A percentile compares a stretch with the other conserved stretches of the same genome.
phyloP scores from a whole-genome alignment of 2,797 vertebrate genomes.

The Lepus oiostolus region DNA sequence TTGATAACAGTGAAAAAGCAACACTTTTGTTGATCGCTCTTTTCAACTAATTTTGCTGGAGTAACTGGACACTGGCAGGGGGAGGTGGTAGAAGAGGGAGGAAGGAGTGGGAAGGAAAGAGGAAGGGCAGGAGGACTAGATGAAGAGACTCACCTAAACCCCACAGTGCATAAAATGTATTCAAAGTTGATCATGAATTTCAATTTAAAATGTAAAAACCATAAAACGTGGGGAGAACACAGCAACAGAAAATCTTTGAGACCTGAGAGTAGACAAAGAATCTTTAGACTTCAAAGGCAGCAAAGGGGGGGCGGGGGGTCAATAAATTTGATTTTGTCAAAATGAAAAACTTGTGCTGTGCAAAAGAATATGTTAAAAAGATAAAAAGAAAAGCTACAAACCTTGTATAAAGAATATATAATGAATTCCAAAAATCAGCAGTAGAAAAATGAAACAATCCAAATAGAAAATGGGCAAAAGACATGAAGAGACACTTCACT shows the following conservation, averaged over 20 bases:
- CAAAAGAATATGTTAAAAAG: background rate
- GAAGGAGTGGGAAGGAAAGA: no score
- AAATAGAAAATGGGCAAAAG: background rate
- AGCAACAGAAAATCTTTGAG: background rate
- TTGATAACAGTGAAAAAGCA: conserved; percentile 29
- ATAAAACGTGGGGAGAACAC: background rate
- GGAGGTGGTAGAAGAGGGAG: no score
- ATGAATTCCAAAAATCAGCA: background rate
- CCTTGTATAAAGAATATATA: background rate
- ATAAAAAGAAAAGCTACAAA: background rate
- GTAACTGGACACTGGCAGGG: background rate
- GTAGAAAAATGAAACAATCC: background rate
- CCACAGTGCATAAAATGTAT: background rate
- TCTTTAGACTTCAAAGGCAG: background rate
- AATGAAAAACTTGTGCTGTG: background rate
- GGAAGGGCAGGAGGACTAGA: no score
- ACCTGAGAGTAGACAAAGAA: background rate
- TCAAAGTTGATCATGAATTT: background rate
- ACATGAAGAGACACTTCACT: background rate
- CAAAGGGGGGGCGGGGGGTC: background rate
- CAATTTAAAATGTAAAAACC: background rate
- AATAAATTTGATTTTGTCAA: background rate
- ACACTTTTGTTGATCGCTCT: background rate
- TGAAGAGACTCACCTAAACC: background rate
- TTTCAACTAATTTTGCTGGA: conserved; percentile 31